Evolutionary conservation across 2,113 vertebrate genomes (phyloP).

Genomic region (Trichomycterus rosablanca): DNA sequence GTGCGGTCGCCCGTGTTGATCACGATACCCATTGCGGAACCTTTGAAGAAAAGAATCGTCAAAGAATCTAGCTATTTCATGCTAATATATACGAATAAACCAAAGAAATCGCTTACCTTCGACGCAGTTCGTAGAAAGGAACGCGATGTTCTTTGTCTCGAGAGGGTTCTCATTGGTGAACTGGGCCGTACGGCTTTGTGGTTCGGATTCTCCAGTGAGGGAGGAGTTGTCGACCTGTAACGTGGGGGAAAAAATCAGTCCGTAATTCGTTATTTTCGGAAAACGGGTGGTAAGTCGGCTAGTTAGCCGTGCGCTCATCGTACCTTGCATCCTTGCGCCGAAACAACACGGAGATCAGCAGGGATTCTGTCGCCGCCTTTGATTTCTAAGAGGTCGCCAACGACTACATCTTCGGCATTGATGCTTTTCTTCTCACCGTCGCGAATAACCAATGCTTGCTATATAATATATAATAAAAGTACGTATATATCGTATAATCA

Average conservation of each 20-base stretch:
- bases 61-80: too few species aligned
- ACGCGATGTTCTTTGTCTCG: conserved; percentile 88
- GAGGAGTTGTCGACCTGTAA: conserved; percentile 93
- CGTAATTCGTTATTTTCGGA: too few species aligned
- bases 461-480: not conserved
- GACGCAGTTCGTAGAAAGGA: conserved; percentile 94
- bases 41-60: conserved; percentile 50
- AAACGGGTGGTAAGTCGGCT: too few species aligned
- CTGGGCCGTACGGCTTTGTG: conserved; percentile 84
- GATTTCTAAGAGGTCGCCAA: conserved; percentile 89
- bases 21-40: conserved; percentile 80
- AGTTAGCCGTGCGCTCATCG: too few species aligned
- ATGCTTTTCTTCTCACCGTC: conserved; percentile 88
- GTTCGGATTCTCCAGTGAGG: conserved; percentile 91
- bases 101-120: conserved; percentile 70
- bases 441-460: conserved; percentile 94
- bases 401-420: conserved; percentile 86
- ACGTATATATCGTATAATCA: too few species aligned
- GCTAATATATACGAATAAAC: too few species aligned
- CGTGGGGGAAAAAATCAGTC: too few species aligned
- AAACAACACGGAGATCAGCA: conserved; percentile 85
- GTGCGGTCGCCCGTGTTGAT: conserved; percentile 86
- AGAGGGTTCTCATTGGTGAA: conserved; percentile 89
- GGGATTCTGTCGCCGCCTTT: conserved; percentile 94
- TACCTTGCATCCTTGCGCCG: conserved; percentile 92